Conservation (phyloP, 2,113 vertebrate genomes). For the Oxygymnocypris stewartii region DNA sequence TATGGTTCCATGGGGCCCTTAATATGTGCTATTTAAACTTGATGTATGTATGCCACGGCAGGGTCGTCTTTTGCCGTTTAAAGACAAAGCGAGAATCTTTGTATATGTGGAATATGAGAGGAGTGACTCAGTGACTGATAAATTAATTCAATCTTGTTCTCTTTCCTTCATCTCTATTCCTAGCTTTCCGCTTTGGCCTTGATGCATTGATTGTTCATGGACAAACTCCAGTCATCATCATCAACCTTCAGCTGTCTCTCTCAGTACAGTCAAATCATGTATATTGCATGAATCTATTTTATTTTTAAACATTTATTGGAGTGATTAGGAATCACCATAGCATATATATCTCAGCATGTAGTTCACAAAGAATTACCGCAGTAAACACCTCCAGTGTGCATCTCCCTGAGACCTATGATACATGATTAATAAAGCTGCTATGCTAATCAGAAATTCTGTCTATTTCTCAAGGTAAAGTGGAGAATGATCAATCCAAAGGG, state of each 20-base stretch:
- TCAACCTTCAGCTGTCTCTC: slow-evolving; percentile 10
- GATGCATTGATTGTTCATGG: slow-evolving; percentile 62
- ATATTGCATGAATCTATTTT: background rate
- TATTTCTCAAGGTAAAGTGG: background rate
- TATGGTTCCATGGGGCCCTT: too few relatives aligned
- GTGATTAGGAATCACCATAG: background rate
- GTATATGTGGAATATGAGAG: background rate
- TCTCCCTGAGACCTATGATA: background rate
- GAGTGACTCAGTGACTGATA: background rate
- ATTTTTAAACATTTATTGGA: background rate
- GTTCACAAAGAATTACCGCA: background rate
- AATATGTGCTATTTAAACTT: background rate
- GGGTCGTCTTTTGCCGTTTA: background rate
- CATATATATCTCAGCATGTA: background rate
- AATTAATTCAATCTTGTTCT: background rate
- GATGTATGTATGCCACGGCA: background rate
- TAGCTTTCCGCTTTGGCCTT: slow-evolving; percentile 58
- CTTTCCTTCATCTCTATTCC: background rate
- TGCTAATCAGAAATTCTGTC: background rate
- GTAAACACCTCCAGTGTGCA: background rate
- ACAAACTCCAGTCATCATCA: slow-evolving; percentile 60
- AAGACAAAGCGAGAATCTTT: background rate
- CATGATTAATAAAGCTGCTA: background rate
- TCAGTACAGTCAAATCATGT: background rate
- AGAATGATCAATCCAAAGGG: too few relatives aligned